phyloP scores from a whole-genome alignment of 1,140 invertebrate genomes.

The Formica exsecta region DNA sequence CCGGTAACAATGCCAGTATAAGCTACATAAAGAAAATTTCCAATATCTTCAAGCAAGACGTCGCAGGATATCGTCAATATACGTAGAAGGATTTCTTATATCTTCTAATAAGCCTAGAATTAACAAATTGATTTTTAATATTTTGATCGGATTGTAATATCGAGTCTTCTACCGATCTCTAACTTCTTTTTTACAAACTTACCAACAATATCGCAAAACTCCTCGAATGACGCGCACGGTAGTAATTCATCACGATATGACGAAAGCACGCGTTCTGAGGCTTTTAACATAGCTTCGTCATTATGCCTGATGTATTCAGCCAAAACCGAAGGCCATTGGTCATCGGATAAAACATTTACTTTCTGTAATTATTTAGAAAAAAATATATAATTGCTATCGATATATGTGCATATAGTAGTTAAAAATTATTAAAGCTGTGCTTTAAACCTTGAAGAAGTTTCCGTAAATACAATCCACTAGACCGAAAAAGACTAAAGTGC shows the following conservation, averaged over 20 bases:
- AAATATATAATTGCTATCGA: neutral
- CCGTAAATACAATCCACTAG: slow-evolving; percentile 92
- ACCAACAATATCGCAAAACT: slow-evolving; percentile 96
- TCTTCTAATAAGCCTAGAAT: slow-evolving; percentile 89
- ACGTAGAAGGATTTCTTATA: slow-evolving; percentile 88
- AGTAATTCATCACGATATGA: slow-evolving; percentile 96
- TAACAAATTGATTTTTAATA: slow-evolving; percentile 53
- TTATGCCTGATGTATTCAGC: slow-evolving; percentile 98
- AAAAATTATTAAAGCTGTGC: slow-evolving; percentile 18
- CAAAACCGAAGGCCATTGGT: slow-evolving; percentile 95
- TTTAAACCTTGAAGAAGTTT: slow-evolving; percentile 91
- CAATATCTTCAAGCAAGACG: slow-evolving; percentile 79
- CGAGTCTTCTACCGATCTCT: neutral
- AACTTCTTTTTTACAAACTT: slow-evolving; percentile 74
- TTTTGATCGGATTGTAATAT: slow-evolving; percentile 24
- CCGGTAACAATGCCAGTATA: slow-evolving; percentile 42
- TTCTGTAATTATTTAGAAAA: slow-evolving; percentile 86
- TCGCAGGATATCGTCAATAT: slow-evolving; percentile 87
- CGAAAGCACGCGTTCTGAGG: slow-evolving; percentile 93
- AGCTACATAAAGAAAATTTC: slow-evolving; percentile 67
- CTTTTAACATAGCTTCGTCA: slow-evolving; percentile 95
- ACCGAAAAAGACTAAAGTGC: slow-evolving; percentile 94
- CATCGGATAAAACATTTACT: slow-evolving; percentile 90
- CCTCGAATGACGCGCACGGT: slow-evolving; percentile 94
- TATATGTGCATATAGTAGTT: neutral